Conservation (phyloP, 2,888 invertebrate genomes). For the Noctua fimbriata region DNA sequence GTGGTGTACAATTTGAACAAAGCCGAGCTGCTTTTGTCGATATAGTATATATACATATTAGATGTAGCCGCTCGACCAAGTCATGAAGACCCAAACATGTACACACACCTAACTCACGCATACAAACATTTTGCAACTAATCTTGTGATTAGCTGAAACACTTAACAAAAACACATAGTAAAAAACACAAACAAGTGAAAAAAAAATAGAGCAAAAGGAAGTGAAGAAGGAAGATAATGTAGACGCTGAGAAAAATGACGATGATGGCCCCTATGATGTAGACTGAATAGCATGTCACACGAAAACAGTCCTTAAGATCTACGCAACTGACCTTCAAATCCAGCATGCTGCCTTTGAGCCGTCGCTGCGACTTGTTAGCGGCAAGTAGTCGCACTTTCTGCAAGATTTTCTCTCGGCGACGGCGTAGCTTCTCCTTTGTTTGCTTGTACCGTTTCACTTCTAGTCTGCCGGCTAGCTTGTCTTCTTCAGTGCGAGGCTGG, state of each 20-base stretch:
- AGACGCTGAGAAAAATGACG: too few species aligned
- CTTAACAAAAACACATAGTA: background rate
- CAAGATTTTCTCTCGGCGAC: conserved; percentile 91
- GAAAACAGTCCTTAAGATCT: background rate
- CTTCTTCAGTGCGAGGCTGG: conserved; percentile 95
- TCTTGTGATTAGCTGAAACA: background rate
- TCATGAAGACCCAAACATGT: background rate
- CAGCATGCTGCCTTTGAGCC: conserved; percentile 71
- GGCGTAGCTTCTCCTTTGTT: conserved; percentile 94
- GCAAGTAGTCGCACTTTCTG: conserved; percentile 81
- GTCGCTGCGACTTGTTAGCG: conserved; percentile 69
- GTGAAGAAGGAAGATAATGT: too few species aligned
- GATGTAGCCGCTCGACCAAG: background rate
- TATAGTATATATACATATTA: too few species aligned
- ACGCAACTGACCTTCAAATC: conserved; percentile 82
- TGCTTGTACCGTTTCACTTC: conserved; percentile 94
- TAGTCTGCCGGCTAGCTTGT: conserved; percentile 92
- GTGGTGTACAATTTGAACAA: background rate
- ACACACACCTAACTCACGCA: background rate
- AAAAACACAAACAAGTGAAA: background rate
- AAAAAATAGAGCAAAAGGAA: too few species aligned
- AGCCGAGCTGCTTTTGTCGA: background rate
- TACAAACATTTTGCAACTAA: background rate
- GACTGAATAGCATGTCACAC: background rate
- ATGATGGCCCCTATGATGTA: too few species aligned